These are phyloP conservation scores for Phorcus lineatus DNA, from an alignment of 2,888 invertebrate genomes.

Conservation along the genomic window DNA sequence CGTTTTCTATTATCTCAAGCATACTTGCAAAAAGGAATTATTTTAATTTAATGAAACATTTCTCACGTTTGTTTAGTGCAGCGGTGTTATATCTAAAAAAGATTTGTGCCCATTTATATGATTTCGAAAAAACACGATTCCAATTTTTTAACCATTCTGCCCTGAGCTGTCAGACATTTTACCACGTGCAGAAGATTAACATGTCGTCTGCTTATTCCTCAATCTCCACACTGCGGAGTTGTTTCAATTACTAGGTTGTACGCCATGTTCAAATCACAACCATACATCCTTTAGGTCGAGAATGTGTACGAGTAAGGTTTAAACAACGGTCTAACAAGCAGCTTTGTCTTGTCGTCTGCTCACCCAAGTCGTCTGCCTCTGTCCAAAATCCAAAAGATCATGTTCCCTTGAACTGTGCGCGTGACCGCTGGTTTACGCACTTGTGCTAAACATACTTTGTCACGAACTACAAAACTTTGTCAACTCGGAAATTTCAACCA, in stretches of 20 bases:
- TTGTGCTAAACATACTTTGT: constrained; percentile 31
- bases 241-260: background rate
- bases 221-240: background rate
- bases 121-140: too few species aligned
- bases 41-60: too few species aligned
- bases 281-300: background rate
- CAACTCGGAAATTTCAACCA: constrained; percentile 20
- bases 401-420: constrained; percentile 20
- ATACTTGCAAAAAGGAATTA: too few species aligned
- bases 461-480: constrained; percentile 28
- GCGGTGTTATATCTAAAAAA: too few species aligned
- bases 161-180: background rate
- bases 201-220: constrained; percentile 3
- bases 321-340: background rate
- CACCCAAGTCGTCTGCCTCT: constrained; percentile 20
- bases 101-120: too few species aligned
- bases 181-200: constrained; percentile 7
- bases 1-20: too few species aligned
- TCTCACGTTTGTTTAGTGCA: too few species aligned
- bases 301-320: background rate
- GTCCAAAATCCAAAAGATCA: constrained; percentile 16
- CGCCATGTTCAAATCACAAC: background rate
- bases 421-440: constrained; percentile 28
- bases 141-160: background rate
- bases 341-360: constrained; percentile 24